Evolutionary conservation across 2,888 invertebrate species (phyloP).

Genomic region (Diloba caeruleocephala): DNA sequence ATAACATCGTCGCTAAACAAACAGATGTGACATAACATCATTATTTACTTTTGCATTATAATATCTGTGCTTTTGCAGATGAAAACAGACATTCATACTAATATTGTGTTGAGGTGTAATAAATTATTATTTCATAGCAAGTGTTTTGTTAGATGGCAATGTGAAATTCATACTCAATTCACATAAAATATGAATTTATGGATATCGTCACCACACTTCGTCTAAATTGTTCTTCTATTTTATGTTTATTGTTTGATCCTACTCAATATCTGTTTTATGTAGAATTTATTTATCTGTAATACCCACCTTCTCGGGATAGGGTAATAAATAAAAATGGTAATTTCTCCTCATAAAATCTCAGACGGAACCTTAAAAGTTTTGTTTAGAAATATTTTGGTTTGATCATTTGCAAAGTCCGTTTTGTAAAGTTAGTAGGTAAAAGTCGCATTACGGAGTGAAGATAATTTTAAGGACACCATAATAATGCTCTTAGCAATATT

Average conservation of each 20-base stretch:
- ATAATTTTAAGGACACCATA: neutral
- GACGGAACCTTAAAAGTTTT: conserved; percentile 9
- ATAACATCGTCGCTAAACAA: too few relatives aligned
- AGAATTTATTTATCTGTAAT: conserved; percentile 19
- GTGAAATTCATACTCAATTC: neutral
- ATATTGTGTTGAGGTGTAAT: too few relatives aligned
- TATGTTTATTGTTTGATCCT: conserved; percentile 9
- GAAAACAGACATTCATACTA: too few relatives aligned
- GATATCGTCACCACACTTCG: neutral
- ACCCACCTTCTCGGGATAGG: conserved; percentile 12
- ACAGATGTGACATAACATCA: too few relatives aligned
- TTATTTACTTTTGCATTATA: too few relatives aligned
- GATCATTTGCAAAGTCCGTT: conserved; percentile 9
- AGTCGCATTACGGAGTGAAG: neutral
- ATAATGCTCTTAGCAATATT: neutral
- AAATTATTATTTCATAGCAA: neutral
- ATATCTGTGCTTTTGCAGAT: too few relatives aligned
- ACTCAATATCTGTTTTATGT: conserved; percentile 7
- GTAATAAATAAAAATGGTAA: too few relatives aligned
- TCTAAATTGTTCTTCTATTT: conserved; percentile 2
- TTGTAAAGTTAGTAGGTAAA: conserved; percentile 9
- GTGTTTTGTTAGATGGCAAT: neutral
- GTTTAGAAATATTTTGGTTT: conserved; percentile 13
- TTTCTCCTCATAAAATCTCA: conserved; percentile 20
- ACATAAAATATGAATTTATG: neutral